Evolutionary conservation across 2,888 invertebrate genomes (phyloP).

Genomic region (Pseudococcus longispinus): DNA sequence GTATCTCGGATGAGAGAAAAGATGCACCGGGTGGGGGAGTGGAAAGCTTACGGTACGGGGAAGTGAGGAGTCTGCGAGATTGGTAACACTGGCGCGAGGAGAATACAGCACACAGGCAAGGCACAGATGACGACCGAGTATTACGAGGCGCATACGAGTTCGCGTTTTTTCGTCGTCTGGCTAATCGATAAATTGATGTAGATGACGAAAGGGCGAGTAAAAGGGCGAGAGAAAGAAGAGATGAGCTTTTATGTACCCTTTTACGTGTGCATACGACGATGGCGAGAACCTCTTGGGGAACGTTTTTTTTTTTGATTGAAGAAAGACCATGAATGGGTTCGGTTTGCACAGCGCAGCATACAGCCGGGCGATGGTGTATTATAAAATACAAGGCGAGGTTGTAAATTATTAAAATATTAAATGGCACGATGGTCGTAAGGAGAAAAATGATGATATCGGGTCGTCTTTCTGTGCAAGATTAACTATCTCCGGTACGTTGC

Average conservation of each 20-base stretch:
- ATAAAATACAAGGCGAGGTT: background rate
- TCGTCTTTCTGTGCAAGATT: background rate
- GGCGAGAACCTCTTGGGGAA: conserved; percentile 9
- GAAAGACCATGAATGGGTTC: background rate
- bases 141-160: conserved; percentile 18
- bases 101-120: background rate
- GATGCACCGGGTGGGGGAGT: background rate
- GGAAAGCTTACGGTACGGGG: too few relatives aligned
- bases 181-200: conserved; percentile 42
- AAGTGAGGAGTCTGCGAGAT: background rate
- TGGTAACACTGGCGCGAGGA: conserved; percentile 5
- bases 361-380: background rate
- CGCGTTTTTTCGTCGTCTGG: conserved; percentile 23
- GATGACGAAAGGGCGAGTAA: background rate
- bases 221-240: background rate
- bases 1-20: too few relatives aligned
- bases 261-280: background rate
- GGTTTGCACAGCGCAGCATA: background rate
- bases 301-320: conserved; percentile 24
- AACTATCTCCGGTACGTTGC: background rate
- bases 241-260: background rate
- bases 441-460: background rate
- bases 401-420: background rate
- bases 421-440: background rate
- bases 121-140: background rate